phyloP scores from a whole-genome alignment of 2,888 invertebrate species.

The Exocentrus adspersus region DNA sequence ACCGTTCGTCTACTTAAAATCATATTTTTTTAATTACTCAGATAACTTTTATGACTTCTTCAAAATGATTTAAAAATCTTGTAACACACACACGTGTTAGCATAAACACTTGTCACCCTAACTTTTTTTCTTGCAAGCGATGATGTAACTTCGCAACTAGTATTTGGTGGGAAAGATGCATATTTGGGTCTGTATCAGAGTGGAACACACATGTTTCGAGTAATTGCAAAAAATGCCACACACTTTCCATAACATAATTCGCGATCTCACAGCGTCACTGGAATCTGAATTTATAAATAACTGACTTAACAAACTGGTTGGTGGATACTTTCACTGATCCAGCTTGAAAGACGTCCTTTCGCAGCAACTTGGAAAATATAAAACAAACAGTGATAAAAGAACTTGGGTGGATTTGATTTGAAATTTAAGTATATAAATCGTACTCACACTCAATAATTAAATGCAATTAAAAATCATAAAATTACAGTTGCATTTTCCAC shows the following conservation, averaged over 20 bases:
- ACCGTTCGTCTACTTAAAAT: too few species aligned
- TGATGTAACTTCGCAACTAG: conserved; percentile 1
- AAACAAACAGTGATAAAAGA: too few species aligned
- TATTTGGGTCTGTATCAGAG: not conserved
- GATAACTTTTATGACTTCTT: too few species aligned
- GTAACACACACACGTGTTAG: not conserved
- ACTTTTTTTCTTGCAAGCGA: not conserved
- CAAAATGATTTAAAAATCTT: not conserved
- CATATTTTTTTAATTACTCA: too few species aligned
- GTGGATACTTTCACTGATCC: not conserved
- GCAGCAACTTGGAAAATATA: too few species aligned
- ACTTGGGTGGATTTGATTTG: not conserved
- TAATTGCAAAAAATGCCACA: conserved; percentile 2
- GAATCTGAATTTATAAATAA: conserved; percentile 1
- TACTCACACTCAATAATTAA: too few species aligned
- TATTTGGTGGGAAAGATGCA: conserved; percentile 7
- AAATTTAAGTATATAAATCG: not conserved
- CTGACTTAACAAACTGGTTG: conserved; percentile 5
- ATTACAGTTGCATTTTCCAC: not conserved
- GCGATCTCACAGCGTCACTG: not conserved
- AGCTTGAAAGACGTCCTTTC: not conserved
- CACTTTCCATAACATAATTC: conserved; percentile 1
- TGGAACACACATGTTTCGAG: conserved; percentile 10
- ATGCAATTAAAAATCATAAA: not conserved
- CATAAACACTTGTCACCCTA: conserved; percentile 6